Evolutionary conservation across 2,797 vertebrate species (phyloP), one percentile per base, ranked within the genome.

Genomic region (Distichodus sexfasciatus): DNA sequence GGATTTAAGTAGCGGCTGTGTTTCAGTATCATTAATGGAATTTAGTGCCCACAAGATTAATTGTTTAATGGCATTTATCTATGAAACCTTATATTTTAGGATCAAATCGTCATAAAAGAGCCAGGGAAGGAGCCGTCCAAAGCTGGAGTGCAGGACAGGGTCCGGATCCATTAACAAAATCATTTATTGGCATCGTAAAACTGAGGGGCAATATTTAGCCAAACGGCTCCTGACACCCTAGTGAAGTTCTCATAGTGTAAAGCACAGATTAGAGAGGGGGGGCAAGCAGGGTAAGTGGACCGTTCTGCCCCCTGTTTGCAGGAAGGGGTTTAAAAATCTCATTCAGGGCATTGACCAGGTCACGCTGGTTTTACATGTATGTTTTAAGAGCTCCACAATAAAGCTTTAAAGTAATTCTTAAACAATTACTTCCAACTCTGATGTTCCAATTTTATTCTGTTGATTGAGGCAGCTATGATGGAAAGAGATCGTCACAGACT

Each of bases 161-260:
- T 79, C 83, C 79, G 83, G 86, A 87, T 90, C 90, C 90, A 93
- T 92, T 91, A 92, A 90, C 87, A 83, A 87, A 87, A 89, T 88
- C 87, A 88, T 92, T 92, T 91, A 91, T 90, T 88, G 85, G 84
- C 84, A 86, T 69, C 89, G 90, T 92, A 90, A 93, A 91, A 90
- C 81, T 82, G 80, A 87, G 83, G 85, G 81, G 88, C 83, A 91
- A 91, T 90, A 90, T 89, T 91, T 91, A 89, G 88, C 86, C 86
- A 87, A 82, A 78, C 77, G 82, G 82, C 79, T 82, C 81, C 79
- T 81, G 81, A 82, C 79, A 81, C 81, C 76, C 44, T 43, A 73
- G 62, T 33, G 59, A 51, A 63, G 70, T 69, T 73, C 59, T 71
- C 72, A 29, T 29, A 55, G 50, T 66, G 57, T 23, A 12, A 44